A percentile compares a stretch with the other conserved stretches of the same genome.
Evolutionary conservation across 2,888 invertebrate genomes (phyloP).

Genomic region (Leistus spinibarbis): DNA sequence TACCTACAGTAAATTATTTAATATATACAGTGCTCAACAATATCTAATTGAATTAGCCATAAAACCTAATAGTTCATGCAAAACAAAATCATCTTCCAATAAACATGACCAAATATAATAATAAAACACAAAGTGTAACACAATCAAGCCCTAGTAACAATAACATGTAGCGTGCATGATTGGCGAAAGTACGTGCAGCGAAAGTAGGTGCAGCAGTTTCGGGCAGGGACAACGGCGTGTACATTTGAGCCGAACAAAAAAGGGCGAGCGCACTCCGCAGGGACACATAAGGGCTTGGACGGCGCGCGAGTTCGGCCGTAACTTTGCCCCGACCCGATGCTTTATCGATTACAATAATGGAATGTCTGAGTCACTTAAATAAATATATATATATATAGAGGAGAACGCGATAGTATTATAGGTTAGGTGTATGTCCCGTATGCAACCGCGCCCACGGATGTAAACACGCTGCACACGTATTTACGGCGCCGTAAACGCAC

Average conservation of each 20-base stretch:
- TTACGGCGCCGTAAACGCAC: slow-evolving; percentile 41
- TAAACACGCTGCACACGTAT: slow-evolving; percentile 40
- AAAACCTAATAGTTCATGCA: too few relatives aligned
- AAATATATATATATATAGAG: slow-evolving; percentile 38
- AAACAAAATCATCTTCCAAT: too few relatives aligned
- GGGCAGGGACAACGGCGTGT: background rate
- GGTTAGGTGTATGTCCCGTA: background rate
- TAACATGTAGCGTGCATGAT: background rate
- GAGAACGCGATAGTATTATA: too few relatives aligned
- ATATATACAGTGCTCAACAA: too few relatives aligned
- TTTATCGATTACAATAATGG: slow-evolving; percentile 43
- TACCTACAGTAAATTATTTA: too few relatives aligned
- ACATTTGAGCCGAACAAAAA: background rate
- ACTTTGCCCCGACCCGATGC: slow-evolving; percentile 30
- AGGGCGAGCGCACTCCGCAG: background rate
- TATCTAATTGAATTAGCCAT: too few relatives aligned
- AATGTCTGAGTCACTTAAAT: slow-evolving; percentile 43
- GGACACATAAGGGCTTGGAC: background rate
- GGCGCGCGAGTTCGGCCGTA: background rate
- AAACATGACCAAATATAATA: background rate
- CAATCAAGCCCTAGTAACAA: background rate
- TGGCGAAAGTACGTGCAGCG: background rate
- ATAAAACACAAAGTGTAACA: background rate
- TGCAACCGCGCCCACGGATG: slow-evolving; percentile 16
- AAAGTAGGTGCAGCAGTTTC: background rate